Evolutionary conservation across 2,797 vertebrate species (phyloP), one percentile per base, ranked within the genome.

Genomic region (Sebastes taczanowskii): DNA sequence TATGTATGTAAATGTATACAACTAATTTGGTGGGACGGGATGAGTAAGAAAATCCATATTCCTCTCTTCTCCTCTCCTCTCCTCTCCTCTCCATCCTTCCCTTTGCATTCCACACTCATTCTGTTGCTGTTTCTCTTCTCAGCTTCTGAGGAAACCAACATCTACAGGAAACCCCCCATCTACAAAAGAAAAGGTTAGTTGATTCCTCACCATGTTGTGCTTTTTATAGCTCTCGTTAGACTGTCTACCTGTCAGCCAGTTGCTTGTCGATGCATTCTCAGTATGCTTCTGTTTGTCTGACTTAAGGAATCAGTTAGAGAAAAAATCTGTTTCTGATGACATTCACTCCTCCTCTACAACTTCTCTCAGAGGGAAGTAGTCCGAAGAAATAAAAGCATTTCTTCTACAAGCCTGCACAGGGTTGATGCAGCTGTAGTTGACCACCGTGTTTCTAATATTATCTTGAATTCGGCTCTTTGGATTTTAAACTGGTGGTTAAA

Each of bases 91-190:
- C 16, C 4, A 25, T 29, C 22, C 20, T 32, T 30, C n/a, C 1
- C 35, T 72, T 42, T 49, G 11, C 46, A 61, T 63, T 11, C 20
- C 18, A 5, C n/a, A 18, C 56, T 82, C 35, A 91, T 34, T 55
- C 25, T 78, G 16, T 61, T 65, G 71, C 34, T 61, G 23, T 77
- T 70, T 87, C 49, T 91, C 84, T 92, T 83, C 84, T 85, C 93
- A 97, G 96, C 96, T 84, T 96, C 97, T 6, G 97, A 95, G 61
- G 97, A 98, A 88, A 95, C 95, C 89, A 99, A 98, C 95, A 97
- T 99, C 95, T 99, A 98, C 95, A 96, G 97, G 94, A 98, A 98
- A 86, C 96, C 97, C 1, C 97, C 98, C 89, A 98, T 98, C 96
- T 99, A 99, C 94, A 99, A 98, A 91, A 96, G 96, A 92, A 96